Conservation (phyloP, 2,797 vertebrate species). For the Sarcoramphus papa region DNA sequence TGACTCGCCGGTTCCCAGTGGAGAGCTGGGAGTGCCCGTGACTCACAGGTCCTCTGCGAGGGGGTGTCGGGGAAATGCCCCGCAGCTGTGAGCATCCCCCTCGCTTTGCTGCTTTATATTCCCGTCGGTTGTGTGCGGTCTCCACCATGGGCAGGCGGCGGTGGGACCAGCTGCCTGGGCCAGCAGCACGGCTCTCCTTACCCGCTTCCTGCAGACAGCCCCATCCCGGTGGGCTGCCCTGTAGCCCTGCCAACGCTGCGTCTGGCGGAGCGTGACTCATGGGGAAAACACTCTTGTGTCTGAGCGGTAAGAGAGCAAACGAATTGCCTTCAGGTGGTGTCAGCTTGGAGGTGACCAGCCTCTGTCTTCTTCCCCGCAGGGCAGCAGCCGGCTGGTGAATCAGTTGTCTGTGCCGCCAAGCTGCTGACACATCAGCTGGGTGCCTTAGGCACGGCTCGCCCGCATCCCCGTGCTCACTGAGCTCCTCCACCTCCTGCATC, state of each 20-base stretch:
- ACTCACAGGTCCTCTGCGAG: background rate
- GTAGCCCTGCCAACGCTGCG: slow-evolving; percentile 53
- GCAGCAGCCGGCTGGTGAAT: slow-evolving; percentile 56
- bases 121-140: background rate
- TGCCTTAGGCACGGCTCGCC: background rate
- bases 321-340: slow-evolving; percentile 69
- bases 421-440: background rate
- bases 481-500: background rate
- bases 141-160: background rate
- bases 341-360: slow-evolving; percentile 58
- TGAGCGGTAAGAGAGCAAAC: slow-evolving; percentile 58
- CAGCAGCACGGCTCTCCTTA: slow-evolving; percentile 40
- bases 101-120: background rate
- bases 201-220: slow-evolving; percentile 67
- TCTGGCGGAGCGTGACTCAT: slow-evolving; percentile 74
- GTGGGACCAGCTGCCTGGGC: slow-evolving; percentile 3
- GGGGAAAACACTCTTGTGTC: slow-evolving; percentile 53
- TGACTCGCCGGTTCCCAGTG: background rate
- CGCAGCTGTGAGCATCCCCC: background rate
- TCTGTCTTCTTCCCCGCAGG: slow-evolving; percentile 65
- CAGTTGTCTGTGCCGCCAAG: slow-evolving; percentile 74
- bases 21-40: slow-evolving; percentile 6
- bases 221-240: slow-evolving; percentile 33
- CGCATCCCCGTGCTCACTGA: background rate
- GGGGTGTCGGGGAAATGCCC: background rate